phyloP scores from a whole-genome alignment of 2,888 invertebrate species.

The Carabus problematicus region DNA sequence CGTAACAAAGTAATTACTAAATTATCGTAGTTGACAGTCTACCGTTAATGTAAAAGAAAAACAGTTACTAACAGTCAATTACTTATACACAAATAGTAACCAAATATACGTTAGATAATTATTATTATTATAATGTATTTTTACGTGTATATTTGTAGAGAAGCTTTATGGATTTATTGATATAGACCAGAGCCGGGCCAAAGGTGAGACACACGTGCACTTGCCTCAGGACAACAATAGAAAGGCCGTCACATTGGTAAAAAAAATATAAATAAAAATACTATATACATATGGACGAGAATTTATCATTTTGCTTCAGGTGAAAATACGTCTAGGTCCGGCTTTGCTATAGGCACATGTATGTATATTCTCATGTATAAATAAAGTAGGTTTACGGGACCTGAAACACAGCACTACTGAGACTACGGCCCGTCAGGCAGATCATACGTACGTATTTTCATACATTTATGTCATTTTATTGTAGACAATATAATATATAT shows the following conservation, averaged over 20 bases:
- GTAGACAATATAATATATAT: neutral
- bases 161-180: constrained; percentile 22
- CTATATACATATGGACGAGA: too few relatives aligned
- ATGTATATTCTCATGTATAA: constrained; percentile 4
- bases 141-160: neutral
- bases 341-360: neutral
- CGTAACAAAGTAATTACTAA: too few relatives aligned
- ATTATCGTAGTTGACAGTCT: constrained; percentile 1
- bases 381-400: constrained; percentile 28
- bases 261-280: too few relatives aligned
- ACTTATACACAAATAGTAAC: constrained; percentile 31
- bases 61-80: constrained; percentile 37
- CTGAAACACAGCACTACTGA: neutral
- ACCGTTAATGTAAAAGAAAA: neutral
- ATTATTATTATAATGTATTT: constrained; percentile 13
- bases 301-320: too few relatives aligned
- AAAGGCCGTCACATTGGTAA: too few relatives aligned
- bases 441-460: too few relatives aligned
- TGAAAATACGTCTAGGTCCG: too few relatives aligned
- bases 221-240: too few relatives aligned
- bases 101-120: constrained; percentile 13
- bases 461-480: too few relatives aligned
- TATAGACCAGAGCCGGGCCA: constrained; percentile 7
- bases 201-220: too few relatives aligned
- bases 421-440: too few relatives aligned